A percentile compares a stretch with the other conserved stretches of the same genome.
Evolutionary conservation across 92 coral and sea anemone species (phyloP).

Genomic region (Umimayanthus kanabou): DNA sequence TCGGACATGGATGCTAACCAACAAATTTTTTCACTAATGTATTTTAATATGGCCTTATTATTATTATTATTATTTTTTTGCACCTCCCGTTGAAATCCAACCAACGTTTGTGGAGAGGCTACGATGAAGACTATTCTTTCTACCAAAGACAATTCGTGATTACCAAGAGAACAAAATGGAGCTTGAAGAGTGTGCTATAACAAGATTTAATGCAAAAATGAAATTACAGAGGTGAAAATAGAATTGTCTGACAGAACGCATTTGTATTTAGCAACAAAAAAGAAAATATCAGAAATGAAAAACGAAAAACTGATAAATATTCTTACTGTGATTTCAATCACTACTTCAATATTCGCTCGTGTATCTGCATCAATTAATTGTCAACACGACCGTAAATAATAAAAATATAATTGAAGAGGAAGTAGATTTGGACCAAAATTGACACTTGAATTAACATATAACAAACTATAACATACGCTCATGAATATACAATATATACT

Average conservation of each 20-base stretch:
- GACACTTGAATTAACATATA: background rate
- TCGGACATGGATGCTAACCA: background rate
- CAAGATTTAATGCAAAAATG: background rate
- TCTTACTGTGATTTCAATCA: background rate
- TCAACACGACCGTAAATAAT: background rate
- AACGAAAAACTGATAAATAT: no score
- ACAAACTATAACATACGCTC: background rate
- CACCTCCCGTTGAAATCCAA: background rate
- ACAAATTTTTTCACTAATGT: no score
- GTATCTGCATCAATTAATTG: background rate
- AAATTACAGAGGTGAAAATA: no score
- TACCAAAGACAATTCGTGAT: background rate
- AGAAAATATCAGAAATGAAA: no score
- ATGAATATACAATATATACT: background rate
- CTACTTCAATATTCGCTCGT: no score
- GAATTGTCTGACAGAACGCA: background rate
- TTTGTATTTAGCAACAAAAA: background rate
- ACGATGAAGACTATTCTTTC: background rate
- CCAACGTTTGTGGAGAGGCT: background rate
- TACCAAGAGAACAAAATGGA: background rate
- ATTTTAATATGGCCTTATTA: no score
- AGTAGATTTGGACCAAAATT: background rate
- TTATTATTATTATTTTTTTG: no score
- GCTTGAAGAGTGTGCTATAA: background rate
- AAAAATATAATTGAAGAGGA: background rate